Evolutionary conservation across 2,113 vertebrate genomes (phyloP).

Genomic region (Platysteira castanea): DNA sequence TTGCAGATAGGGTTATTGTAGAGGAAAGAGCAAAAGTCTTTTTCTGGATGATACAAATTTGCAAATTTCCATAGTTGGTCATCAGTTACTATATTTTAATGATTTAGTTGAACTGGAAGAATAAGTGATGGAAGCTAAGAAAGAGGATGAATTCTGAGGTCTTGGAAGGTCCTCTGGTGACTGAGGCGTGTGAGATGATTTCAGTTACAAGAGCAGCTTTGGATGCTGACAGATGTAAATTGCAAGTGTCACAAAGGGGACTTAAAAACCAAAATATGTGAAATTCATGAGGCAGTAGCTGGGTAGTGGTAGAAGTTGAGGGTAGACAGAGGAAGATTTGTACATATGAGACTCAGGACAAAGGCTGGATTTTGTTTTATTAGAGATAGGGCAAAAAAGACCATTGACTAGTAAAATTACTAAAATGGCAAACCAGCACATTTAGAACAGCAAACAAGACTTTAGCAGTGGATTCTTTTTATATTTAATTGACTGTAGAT

Average conservation of each 20-base stretch:
- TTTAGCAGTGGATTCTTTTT: not conserved
- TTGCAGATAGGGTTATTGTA: not conserved
- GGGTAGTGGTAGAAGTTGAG: not conserved
- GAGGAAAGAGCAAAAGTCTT: not conserved
- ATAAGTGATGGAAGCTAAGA: not conserved
- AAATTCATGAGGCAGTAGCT: not conserved
- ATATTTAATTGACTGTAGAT: not conserved
- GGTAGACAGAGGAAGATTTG: not conserved
- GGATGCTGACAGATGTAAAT: not conserved
- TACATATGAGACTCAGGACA: not conserved
- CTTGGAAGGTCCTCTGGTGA: not conserved
- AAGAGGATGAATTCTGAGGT: not conserved
- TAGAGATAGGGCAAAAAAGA: not conserved
- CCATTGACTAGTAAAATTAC: not conserved
- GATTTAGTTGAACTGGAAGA: not conserved
- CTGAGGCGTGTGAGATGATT: not conserved
- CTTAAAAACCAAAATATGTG: not conserved
- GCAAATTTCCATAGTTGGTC: not conserved
- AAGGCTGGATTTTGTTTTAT: not conserved
- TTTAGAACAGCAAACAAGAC: not conserved
- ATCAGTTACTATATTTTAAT: not conserved
- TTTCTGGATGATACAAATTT: not conserved
- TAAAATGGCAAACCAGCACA: not conserved
- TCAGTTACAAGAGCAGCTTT: not conserved
- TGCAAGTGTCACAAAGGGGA: not conserved